phyloP scores from a whole-genome alignment of 2,888 invertebrate genomes.

The Euplagia quadripunctaria region DNA sequence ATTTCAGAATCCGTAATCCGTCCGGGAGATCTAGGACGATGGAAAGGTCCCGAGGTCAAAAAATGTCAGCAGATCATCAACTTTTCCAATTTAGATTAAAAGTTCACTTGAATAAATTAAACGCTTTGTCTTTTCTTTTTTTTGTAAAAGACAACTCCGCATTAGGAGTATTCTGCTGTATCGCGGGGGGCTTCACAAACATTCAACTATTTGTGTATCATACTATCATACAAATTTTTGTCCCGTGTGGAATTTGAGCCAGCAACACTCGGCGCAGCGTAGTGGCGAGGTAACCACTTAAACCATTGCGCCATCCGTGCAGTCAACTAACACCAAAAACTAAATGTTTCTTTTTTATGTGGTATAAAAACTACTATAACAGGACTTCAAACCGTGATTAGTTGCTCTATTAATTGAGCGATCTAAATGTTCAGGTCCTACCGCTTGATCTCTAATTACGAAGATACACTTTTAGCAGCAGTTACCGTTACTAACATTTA shows the following conservation, averaged over 20 bases:
- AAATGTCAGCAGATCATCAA: background rate
- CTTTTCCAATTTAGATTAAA: background rate
- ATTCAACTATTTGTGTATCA: no score
- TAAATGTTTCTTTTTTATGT: background rate
- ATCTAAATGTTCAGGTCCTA: background rate
- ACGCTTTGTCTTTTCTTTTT: no score
- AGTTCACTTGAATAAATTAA: background rate
- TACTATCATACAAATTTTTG: no score
- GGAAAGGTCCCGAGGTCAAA: background rate
- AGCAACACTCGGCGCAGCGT: no score
- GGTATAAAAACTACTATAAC: background rate
- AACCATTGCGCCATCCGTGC: no score
- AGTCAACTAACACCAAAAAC: background rate
- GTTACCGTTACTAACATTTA: background rate
- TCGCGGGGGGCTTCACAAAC: no score
- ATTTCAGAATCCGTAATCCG: background rate
- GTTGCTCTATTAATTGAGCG: background rate
- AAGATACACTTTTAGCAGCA: background rate
- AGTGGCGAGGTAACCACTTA: no score
- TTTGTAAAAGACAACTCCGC: no score
- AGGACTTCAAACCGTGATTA: background rate
- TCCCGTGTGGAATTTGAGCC: no score
- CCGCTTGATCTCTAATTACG: no score
- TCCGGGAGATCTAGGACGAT: background rate
- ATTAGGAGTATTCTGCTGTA: no score